A percentile compares a stretch with the other conserved stretches of the same genome.
phyloP scores from a whole-genome alignment of 30 jellyfish, hydroid and myxozoan species.

The Pseudorhiza aurosa region DNA sequence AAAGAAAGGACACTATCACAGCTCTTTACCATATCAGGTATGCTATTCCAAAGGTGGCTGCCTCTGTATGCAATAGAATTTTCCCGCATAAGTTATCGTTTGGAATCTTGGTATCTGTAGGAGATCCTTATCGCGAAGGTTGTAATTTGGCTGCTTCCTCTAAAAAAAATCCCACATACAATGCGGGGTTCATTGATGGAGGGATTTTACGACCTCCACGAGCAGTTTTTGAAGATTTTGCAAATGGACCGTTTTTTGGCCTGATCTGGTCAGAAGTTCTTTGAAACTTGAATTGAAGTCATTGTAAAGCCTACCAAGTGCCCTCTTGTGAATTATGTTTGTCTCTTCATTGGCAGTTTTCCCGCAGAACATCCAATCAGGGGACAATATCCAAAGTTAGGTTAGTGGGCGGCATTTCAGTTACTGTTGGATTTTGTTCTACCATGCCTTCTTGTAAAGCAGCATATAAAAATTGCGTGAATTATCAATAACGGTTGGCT shows the following conservation, averaged over 20 bases:
- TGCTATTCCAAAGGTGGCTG: no score
- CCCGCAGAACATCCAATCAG: constrained; percentile 19
- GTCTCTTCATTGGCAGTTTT: constrained; percentile 20
- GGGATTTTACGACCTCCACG: not conserved
- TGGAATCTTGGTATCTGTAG: not conserved
- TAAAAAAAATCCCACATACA: not conserved
- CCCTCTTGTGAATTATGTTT: constrained; percentile 28
- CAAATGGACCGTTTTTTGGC: constrained; percentile 5
- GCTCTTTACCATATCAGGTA: not conserved
- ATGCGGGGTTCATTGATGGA: constrained; percentile 1
- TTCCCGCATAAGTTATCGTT: not conserved
- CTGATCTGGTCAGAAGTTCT: constrained; percentile 23
- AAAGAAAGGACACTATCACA: not conserved
- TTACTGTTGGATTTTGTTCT: no score
- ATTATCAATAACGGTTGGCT: no score
- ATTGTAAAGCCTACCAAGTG: constrained; percentile 14
- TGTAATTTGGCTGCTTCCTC: constrained; percentile 11
- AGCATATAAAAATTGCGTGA: no score
- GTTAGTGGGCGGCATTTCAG: no score
- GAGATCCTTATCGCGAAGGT: constrained; percentile 2
- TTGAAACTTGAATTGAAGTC: constrained; percentile 25
- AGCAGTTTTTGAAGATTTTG: not conserved
- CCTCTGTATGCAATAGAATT: not conserved
- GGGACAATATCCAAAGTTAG: not conserved
- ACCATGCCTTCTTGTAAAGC: no score